Evolutionary conservation across 2,888 invertebrate species (phyloP).

Genomic region (Lycophotia porphyrea): DNA sequence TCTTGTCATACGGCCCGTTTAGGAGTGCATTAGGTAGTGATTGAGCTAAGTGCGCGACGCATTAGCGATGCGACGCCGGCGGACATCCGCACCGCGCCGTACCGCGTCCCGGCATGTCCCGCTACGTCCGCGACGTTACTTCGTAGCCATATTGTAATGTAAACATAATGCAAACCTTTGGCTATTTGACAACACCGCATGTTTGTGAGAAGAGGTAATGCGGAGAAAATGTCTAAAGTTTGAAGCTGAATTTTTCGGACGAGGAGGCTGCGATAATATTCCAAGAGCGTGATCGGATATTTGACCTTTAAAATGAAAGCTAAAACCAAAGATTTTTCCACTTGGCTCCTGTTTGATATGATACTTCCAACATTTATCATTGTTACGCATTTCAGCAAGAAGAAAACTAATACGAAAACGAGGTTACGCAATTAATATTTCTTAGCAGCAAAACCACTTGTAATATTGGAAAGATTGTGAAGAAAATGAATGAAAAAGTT

Average conservation of each 20-base stretch:
- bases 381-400: slow-evolving; percentile 20
- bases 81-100: slow-evolving; percentile 79
- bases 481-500: slow-evolving; percentile 87
- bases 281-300: background rate
- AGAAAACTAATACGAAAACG: slow-evolving; percentile 50
- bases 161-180: slow-evolving; percentile 73
- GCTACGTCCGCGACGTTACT: slow-evolving; percentile 73
- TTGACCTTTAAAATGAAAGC: background rate
- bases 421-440: slow-evolving; percentile 64
- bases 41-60: slow-evolving; percentile 85
- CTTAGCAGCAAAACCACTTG: slow-evolving; percentile 70
- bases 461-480: slow-evolving; percentile 79
- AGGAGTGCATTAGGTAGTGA: slow-evolving; percentile 75
- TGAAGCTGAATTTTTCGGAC: background rate
- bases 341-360: background rate
- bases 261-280: background rate
- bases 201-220: slow-evolving; percentile 26
- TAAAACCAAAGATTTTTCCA: background rate
- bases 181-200: slow-evolving; percentile 50
- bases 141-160: slow-evolving; percentile 76
- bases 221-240: slow-evolving; percentile 14
- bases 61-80: slow-evolving; percentile 87
- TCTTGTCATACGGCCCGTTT: slow-evolving; percentile 57
- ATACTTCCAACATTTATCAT: slow-evolving; percentile 7
- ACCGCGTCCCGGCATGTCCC: slow-evolving; percentile 14